Evolutionary conservation across 2,113 vertebrate species (phyloP).

Genomic region (Carlito syrichta): DNA sequence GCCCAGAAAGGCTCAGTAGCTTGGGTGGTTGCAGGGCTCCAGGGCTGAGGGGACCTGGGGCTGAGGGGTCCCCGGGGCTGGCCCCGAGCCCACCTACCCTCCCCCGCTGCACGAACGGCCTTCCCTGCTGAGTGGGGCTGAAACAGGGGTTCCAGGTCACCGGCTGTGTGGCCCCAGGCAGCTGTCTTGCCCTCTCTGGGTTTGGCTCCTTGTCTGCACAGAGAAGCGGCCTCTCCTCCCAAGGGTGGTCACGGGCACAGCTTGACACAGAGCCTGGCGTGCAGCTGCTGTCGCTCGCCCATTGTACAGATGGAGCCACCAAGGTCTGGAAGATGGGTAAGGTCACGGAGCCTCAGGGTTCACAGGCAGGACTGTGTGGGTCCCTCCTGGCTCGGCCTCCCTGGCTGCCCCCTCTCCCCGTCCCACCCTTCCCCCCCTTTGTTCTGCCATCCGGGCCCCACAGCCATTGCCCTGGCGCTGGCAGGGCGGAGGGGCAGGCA

Average conservation of each 20-base stretch:
- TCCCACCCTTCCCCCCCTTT: not conserved
- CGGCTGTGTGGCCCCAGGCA: not conserved
- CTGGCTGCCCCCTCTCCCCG: not conserved
- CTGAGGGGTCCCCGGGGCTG: not conserved
- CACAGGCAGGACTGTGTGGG: not conserved
- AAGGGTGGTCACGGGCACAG: not conserved
- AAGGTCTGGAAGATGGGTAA: not conserved
- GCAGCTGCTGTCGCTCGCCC: not conserved
- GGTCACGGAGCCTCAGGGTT: not conserved
- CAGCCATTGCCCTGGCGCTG: not conserved
- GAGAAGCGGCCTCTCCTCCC: not conserved
- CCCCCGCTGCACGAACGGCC: not conserved
- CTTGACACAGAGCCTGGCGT: not conserved
- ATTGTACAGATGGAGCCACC: fast-evolving
- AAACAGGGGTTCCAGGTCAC: not conserved
- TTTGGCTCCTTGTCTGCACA: not conserved
- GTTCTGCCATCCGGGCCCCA: fast-evolving
- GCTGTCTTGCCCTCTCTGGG: not conserved
- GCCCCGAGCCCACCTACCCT: not conserved
- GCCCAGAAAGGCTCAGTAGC: not conserved
- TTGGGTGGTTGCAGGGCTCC: not conserved
- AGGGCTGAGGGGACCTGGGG: not conserved
- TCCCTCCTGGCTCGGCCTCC: not conserved
- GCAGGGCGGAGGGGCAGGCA: not conserved
- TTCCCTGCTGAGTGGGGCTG: no score